Conservation (phyloP, 1,140 invertebrate species). For the Bursaphelenchus mucronatus region DNA sequence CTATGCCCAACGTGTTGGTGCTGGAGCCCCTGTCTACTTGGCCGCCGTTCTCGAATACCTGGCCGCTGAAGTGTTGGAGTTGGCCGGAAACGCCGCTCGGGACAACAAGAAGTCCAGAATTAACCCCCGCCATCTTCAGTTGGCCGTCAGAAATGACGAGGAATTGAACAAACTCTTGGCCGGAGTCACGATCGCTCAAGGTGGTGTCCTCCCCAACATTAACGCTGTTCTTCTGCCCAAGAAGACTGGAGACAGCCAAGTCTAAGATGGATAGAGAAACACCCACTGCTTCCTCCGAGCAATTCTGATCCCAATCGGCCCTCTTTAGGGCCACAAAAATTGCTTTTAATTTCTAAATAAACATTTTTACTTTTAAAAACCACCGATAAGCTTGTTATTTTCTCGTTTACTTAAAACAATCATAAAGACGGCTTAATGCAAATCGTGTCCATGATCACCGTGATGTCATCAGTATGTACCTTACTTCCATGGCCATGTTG, state of each 20-base stretch:
- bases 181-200: conserved; percentile 77
- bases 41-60: conserved; percentile 68
- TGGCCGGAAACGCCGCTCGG: conserved; percentile 66
- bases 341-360: background rate
- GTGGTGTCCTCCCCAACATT: conserved; percentile 76
- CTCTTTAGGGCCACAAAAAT: conserved; percentile 14
- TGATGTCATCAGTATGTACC: too few species aligned
- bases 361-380: too few species aligned
- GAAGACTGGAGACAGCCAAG: conserved; percentile 63
- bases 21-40: conserved; percentile 71
- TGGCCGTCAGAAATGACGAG: conserved; percentile 46
- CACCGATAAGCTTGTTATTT: too few species aligned
- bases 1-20: conserved; percentile 71
- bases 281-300: background rate
- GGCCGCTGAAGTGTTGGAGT: conserved; percentile 72
- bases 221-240: conserved; percentile 72
- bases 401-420: too few species aligned
- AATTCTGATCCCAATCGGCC: conserved; percentile 15
- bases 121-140: conserved; percentile 70
- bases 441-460: too few species aligned
- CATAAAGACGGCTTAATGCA: too few species aligned
- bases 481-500: too few species aligned
- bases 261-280: too few species aligned
- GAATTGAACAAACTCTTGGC: conserved; percentile 66
- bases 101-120: conserved; percentile 69